Conservation (phyloP, 1,140 invertebrate genomes). For the Nasonia giraulti region DNA sequence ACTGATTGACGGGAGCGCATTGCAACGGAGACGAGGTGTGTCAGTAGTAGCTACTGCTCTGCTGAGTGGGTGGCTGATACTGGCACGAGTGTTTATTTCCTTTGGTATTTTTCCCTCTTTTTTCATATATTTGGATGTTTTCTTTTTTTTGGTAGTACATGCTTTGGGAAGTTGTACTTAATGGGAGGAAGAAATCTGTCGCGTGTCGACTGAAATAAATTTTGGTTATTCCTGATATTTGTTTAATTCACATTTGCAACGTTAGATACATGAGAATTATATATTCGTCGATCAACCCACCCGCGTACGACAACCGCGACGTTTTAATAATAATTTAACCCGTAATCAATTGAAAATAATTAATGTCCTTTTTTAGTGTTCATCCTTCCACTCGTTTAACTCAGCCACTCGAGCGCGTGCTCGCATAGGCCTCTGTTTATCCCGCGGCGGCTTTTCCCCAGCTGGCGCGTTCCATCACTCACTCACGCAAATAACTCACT, state of each 20-base stretch:
- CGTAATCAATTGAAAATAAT: too few relatives aligned
- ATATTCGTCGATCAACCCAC: too few relatives aligned
- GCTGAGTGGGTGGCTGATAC: neutral
- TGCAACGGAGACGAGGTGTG: neutral
- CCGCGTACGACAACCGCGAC: too few relatives aligned
- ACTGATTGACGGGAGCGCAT: constrained; percentile 40
- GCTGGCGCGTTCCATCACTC: constrained; percentile 74
- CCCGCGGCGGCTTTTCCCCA: constrained; percentile 64
- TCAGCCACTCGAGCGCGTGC: neutral
- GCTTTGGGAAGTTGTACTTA: neutral
- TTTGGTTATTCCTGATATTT: neutral
- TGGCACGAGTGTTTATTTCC: constrained; percentile 27
- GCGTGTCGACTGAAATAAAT: neutral
- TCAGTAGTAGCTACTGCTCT: neutral
- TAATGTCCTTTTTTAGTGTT: neutral
- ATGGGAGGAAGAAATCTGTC: neutral
- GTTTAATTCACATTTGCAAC: too few relatives aligned
- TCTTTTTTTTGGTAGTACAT: neutral
- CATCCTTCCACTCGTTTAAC: neutral
- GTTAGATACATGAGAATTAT: too few relatives aligned
- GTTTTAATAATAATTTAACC: too few relatives aligned
- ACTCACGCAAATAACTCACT: constrained; percentile 74
- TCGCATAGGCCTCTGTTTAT: neutral
- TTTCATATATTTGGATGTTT: neutral
- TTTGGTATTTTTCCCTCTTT: neutral